Evolutionary conservation across 2,888 invertebrate genomes (phyloP).

Genomic region (Urechis unicinctus): DNA sequence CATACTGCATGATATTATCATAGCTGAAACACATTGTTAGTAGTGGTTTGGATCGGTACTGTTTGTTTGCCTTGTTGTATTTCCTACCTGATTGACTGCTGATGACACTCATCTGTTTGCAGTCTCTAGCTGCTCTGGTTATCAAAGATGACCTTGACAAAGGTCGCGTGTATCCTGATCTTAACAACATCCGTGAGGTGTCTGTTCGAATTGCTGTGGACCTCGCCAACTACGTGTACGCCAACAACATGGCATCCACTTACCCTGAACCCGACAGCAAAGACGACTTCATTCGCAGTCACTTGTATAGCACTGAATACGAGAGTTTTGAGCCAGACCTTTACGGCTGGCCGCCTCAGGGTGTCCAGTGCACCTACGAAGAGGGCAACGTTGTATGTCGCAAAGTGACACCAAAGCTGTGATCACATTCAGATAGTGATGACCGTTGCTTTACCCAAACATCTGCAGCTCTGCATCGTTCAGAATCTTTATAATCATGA

Average conservation of each 20-base stretch:
- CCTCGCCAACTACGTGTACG: slow-evolving; percentile 74
- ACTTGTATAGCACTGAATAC: slow-evolving; percentile 46
- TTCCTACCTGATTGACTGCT: background rate
- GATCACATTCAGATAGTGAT: too few species aligned
- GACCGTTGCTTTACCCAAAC: too few species aligned
- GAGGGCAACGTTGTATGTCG: slow-evolving; percentile 36
- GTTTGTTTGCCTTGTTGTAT: too few species aligned
- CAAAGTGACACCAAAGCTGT: slow-evolving; percentile 29
- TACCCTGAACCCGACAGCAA: slow-evolving; percentile 55
- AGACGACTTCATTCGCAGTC: slow-evolving; percentile 46
- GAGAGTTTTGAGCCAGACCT: slow-evolving; percentile 48
- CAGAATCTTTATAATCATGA: too few species aligned
- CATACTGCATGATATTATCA: too few species aligned
- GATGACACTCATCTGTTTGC: background rate
- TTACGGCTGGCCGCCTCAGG: slow-evolving; percentile 52
- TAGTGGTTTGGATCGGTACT: background rate
- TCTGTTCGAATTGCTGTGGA: slow-evolving; percentile 78
- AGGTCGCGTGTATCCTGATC: slow-evolving; percentile 87
- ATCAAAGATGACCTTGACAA: slow-evolving; percentile 69
- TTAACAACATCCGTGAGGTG: slow-evolving; percentile 73
- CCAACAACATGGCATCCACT: slow-evolving; percentile 48
- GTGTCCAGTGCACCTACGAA: slow-evolving; percentile 53
- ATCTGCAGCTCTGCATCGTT: too few species aligned
- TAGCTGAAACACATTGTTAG: too few species aligned
- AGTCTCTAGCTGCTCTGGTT: slow-evolving; percentile 68